Base-by-base conservation (phyloP, 2,113 vertebrate species). In the Lampris megalopsis region DNA sequence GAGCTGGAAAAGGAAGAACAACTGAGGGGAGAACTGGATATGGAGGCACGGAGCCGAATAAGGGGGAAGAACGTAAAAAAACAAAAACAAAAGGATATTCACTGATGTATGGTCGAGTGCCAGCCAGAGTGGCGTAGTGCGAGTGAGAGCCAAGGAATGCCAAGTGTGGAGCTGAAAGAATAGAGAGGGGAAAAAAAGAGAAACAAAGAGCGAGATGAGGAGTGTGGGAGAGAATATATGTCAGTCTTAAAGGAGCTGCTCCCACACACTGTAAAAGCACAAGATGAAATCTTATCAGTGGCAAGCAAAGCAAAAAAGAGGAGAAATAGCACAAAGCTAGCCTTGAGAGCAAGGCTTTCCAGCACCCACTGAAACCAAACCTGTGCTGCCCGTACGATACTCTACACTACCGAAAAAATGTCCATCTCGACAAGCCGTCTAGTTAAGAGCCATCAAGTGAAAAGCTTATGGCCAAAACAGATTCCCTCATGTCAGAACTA, bases 111-210 rank as follows among this genome's bases (percentile, higher is more conserved):
- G 89, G 94, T 91, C 93, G 94, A 77, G 94, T 93, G 93, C 93
- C 92, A 88, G 94, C 93, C 93, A 95, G 92, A 86, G 94, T 95
- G 91, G 94, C 94, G 92, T 95, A 95, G 94, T 95, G 94, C 84
- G 93, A 94, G 92, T 94, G 94, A 94, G 94, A 95, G 91, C 93
- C 93, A 79, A 94, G 92, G 89, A 94, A 95, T 90, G 93, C 93
- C 92, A 95, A 92, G 93, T 89, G 75, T 77, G 93, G 94, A 91
- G 93, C 94, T 95, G 94, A 82, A 89, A 88, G 77, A 88, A 90
- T 80, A 91, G 72, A 83, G 77, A 89, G 88, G 89, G 75, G 85
- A 86, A 88, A 85, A 79, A 86, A 81, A 87, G 90, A 84, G 80
- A 87, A 88, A 85, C 91, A 89, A 91, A 90, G 88, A 91, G 82